A percentile compares a stretch with the other conserved stretches of the same genome.
phyloP scores from a whole-genome alignment of 2,888 invertebrate genomes.

The Aethes cnicana region DNA sequence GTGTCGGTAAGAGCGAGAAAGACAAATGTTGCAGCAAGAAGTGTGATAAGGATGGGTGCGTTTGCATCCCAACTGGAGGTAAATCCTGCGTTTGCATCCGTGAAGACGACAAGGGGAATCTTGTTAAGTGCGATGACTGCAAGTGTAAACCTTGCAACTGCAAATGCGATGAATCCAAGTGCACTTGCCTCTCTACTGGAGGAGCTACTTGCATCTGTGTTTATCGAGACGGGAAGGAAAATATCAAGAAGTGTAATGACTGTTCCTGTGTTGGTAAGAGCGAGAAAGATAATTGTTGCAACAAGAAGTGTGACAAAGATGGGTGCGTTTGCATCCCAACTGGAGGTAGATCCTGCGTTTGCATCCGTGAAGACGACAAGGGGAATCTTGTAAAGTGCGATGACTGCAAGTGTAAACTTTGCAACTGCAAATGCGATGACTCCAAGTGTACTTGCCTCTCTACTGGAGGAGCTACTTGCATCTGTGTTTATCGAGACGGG shows the following conservation, averaged over 20 bases:
- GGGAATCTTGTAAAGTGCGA: constrained; percentile 36
- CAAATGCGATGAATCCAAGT: constrained; percentile 43
- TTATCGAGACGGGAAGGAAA: constrained; percentile 31
- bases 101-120: no score
- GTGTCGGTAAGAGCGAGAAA: background rate
- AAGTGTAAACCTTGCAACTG: constrained; percentile 36
- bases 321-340: constrained; percentile 36
- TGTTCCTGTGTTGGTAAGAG: constrained; percentile 9
- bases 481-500: constrained; percentile 44
- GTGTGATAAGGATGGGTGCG: no score
- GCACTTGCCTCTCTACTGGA: constrained; percentile 47
- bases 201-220: constrained; percentile 42
- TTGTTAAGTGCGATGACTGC: constrained; percentile 30
- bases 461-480: constrained; percentile 40
- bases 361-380: constrained; percentile 35
- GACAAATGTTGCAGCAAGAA: no score
- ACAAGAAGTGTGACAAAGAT: constrained; percentile 18
- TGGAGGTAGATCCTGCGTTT: constrained; percentile 33
- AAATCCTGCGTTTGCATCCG: no score
- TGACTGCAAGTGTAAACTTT: constrained; percentile 42
- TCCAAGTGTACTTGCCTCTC: constrained; percentile 39
- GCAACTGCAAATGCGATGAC: constrained; percentile 36
- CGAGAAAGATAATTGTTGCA: constrained; percentile 5
- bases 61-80: no score
- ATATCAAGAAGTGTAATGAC: constrained; percentile 18